Evolutionary conservation across 2,113 vertebrate genomes (phyloP), one percentile per base, ranked within the genome.

Genomic region (Lontra canadensis): DNA sequence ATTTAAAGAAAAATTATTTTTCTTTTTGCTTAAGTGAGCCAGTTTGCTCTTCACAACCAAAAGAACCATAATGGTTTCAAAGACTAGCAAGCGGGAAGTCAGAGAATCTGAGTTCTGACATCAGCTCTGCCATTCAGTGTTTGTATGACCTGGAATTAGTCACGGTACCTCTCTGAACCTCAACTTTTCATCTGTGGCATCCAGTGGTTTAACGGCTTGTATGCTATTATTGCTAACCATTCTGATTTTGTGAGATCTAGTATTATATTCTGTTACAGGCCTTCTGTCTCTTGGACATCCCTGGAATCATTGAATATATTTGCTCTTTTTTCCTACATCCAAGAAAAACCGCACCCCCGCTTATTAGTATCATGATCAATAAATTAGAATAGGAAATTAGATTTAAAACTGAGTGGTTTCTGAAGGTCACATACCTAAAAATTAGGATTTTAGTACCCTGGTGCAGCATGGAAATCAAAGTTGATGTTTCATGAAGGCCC

Each of bases 221-320:
- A 74, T 39, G 26, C 49, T 69, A 18, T 95, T 93, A 52, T 85
- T 55, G 83, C 42, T 49, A 52, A 86, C 29, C 23, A 11, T 85
- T 93, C 49, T 86, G 59, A 95, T 88, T 97, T 95, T 92, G 71
- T 61, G 61, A 93, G 59, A 31, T 83, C 95, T 93, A 31, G 91
- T 93, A 96, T 91, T 96, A 93, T 86, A 49, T 86, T 95, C 71
- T 94, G 65, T 97, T 96, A 93, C 1, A 89, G 92, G 29, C 79
- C 36, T 63, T 74, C 67, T 92, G 13, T 91, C 74, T 95, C 78
- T 86, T 89, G 55, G 95, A 76, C 97, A 97, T 82, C 74, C 71
- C 91, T 90, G 65, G 80, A 94, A 67, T 93, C 42, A 94, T 74
- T 95, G 88, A 94, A 71, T 97, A 88, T 21, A 93, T 95, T 94